Evolutionary conservation across 2,797 vertebrate genomes (phyloP).

Genomic region (Chaetophractus vellerosus): DNA sequence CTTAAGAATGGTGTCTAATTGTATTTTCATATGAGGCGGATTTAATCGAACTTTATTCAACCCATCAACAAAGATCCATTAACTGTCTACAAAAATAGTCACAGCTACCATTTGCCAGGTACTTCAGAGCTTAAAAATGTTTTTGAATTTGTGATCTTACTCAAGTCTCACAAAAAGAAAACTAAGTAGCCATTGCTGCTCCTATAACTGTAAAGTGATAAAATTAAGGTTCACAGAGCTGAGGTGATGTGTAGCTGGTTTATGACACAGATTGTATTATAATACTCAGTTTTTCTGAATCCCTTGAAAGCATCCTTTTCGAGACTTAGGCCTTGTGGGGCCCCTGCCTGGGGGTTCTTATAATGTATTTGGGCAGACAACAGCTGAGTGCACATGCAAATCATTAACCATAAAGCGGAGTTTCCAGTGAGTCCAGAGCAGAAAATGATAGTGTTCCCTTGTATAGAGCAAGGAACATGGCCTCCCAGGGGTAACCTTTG

Average conservation of each 20-base stretch:
- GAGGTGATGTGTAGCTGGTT: neutral
- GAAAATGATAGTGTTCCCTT: neutral
- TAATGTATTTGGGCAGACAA: neutral
- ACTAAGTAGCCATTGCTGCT: neutral
- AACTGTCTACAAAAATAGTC: constrained; percentile 30
- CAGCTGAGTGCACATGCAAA: neutral
- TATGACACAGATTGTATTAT: neutral
- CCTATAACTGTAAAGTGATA: neutral
- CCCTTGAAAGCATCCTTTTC: neutral
- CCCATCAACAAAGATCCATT: too few relatives aligned
- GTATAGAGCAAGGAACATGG: too few relatives aligned
- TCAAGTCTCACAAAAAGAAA: neutral
- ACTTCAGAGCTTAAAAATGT: neutral
- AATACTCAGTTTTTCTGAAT: neutral
- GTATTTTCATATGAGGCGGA: neutral
- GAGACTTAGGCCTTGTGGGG: neutral
- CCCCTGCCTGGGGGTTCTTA: neutral
- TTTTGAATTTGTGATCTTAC: constrained; percentile 9
- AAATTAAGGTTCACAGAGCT: neutral
- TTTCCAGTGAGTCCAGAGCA: neutral
- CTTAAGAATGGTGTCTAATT: constrained; percentile 1
- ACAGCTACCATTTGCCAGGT: neutral
- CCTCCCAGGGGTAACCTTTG: too few relatives aligned
- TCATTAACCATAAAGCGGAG: rapidly evolving
- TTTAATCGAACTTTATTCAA: constrained; percentile 54